Base-by-base conservation (phyloP, 2,797 vertebrate species). In the Etheostoma perlongum region DNA sequence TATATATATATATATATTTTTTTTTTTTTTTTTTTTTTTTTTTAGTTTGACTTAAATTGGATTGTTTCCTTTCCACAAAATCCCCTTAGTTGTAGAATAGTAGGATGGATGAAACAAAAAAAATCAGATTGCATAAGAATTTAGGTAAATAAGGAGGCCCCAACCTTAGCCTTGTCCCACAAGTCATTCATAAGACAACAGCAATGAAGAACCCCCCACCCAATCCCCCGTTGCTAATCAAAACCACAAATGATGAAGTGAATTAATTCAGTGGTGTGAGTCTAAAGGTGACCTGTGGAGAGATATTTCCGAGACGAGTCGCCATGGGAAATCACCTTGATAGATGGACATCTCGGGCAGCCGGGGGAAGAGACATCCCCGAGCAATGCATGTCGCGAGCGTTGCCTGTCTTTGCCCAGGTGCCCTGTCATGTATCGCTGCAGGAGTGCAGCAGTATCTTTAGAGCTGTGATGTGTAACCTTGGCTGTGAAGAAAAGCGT, bases 271-370 rank as follows among this genome's bases (percentile, higher is more conserved):
- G 64, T 36, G 18, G 27, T 40, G 80, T 51, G 53, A 52, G 55
- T 52, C 36, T 42, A 86, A 82, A 85, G 85, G 83, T 90, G 85
- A 85, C 84, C 83, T 27, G 60, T 30, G 51, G 51, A 86, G 73
- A 85, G 52, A 74, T 82, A 67, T 83, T 81, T 88, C 79, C 72
- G 81, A 60, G 80, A 86, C 3, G 30, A 82, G 78, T 63, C 49
- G 9, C 73, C 83, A 70, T 52, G 79, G 82, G 85, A 85, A 87
- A 89, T 88, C 85, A 90, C 87, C 83, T 86, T 88, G 86, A 90
- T 88, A 85, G 90, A 88, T 87, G 78, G 85, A 82, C 44, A 44
- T 78, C 76, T 79, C 68, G 52, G 70, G 74, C 83, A 88, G 82
- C 72, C 9, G 42, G 66, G 66, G 58, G 78, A 71, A 70, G 49